Evolutionary conservation across 2,888 invertebrate genomes (phyloP), one percentile per base, ranked within the genome.

Genomic region (Autographa gamma): DNA sequence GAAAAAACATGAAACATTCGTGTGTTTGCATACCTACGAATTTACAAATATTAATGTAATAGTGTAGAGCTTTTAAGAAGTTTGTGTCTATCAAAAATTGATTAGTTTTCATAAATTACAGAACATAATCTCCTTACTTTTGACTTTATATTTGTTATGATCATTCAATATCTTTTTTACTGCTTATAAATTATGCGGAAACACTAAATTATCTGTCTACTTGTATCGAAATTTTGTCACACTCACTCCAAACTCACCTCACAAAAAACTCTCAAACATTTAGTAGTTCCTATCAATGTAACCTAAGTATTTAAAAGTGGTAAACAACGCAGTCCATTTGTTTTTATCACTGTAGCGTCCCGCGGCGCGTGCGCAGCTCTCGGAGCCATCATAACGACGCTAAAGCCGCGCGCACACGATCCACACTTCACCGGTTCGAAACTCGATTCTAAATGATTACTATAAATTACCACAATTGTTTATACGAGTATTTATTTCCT

Each of bases 281-380:
- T 80, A 74, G 83, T 83, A 83, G 60, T 48, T 9, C 3, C 19
- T 54, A 69, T 78, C 69, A 83, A 81, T 78, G 74, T 76, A 73
- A 74, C 63, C 69, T 32, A 73, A 84, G 82, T 78, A 83, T 83
- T 83, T 83, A 83, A 84, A 75, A 83, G 76, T 83, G 66, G 80
- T 82, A 73, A 83, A 83, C 78, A 76, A 83, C 77, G 76, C 76
- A 72, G 74, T 71, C 69, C 72, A 73, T 81, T 82, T 80, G 80
- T 82, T 83, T 81, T 80, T 83, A 83, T 82, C 78, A 78, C 77
- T 76, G 77, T 48, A 74, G 80, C 75, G 63, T 76, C 83, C 83
- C 84, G 83, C 78, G 66, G 83, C 73, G 83, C 77, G 62, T 65
- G 73, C 80, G 80, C 60, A 58, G 79, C 52, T 64, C 76, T 34